These are phyloP conservation scores for Cinara cedri DNA, from an alignment of 2,888 invertebrate genomes.

Conservation along the genomic window DNA sequence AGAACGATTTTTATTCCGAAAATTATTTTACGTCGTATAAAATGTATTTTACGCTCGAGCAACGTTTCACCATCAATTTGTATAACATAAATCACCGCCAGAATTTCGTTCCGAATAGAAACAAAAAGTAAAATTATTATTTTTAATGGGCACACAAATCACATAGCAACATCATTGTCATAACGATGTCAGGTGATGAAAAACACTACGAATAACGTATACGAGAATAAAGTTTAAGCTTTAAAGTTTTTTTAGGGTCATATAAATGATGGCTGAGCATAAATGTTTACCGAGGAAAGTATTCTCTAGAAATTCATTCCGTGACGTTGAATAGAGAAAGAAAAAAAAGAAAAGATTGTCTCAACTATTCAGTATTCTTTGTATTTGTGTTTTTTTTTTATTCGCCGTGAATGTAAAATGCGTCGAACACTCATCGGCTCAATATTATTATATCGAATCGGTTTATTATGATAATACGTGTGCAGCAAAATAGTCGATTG, in stretches of 20 bases:
- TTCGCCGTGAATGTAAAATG: too few species aligned
- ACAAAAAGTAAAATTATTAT: constrained; percentile 2
- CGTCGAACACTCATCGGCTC: too few species aligned
- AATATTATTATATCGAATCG: too few species aligned
- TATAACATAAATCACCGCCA: background rate
- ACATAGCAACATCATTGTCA: constrained; percentile 7
- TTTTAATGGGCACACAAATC: constrained; percentile 23
- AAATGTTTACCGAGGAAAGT: constrained; percentile 7
- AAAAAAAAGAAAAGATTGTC: background rate
- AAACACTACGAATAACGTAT: background rate
- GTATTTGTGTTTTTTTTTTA: too few species aligned
- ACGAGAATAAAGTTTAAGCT: constrained; percentile 19
- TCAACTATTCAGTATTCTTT: background rate
- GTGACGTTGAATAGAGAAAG: background rate
- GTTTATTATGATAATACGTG: too few species aligned
- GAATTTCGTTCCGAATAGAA: background rate
- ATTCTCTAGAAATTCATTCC: background rate
- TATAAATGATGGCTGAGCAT: constrained; percentile 3
- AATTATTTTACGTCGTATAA: background rate
- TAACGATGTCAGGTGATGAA: constrained; percentile 15
- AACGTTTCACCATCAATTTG: background rate
- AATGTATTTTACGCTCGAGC: background rate
- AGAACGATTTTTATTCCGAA: background rate
- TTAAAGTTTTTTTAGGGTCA: background rate
- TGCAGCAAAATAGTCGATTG: too few species aligned